Base-by-base conservation (phyloP, 2,113 vertebrate genomes). In the Tetrao urogallus region DNA sequence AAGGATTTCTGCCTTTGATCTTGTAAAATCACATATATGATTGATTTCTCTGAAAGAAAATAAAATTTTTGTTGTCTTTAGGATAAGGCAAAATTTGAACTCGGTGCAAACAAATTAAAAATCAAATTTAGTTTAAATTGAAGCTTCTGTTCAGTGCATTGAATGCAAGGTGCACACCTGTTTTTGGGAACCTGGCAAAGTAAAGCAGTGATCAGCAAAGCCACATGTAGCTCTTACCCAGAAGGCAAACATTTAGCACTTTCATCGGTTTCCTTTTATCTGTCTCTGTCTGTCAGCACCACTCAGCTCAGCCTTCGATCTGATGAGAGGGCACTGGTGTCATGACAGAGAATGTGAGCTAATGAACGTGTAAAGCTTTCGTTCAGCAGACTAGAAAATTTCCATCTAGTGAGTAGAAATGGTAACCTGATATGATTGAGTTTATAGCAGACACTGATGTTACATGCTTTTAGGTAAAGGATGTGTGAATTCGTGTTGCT, bases 301-400 rank as follows among this genome's bases (percentile, higher is more conserved):
- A 97, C 95, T 97, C 94, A 96, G 86, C 83, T 93, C 58, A 93
- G 71, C 13, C 77, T 90, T 92, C 66, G 38, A 87, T 93, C 95
- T 97, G 90, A 94, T 96, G 97, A 97, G 97, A 97, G 95, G 97
- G 96, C 97, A 97, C 96, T 95, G 91, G 97, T 98, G 97, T 98
- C 92, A 97, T 97, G 98, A 97, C 97, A 93, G 96, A 97, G 97
- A 98, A 98, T 98, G 97, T 97, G 98, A 98, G 97, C 98, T 98
- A 98, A 98, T 98, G 98, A 98, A 98, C 98, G 97, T 97, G 97
- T 97, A 98, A 98, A 97, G 97, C 97, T 98, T 97, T 97, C 95
- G 97, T 97, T 98, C 97, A 97, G 91, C 96, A 96, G 97, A 98
- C 98, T 97, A 98, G 98, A 98, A 98, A 98, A 98, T 98, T 98